A percentile compares a stretch with the other conserved stretches of the same genome.
Evolutionary conservation across 2,888 invertebrate species (phyloP).

Genomic region (Pterostichus niger): DNA sequence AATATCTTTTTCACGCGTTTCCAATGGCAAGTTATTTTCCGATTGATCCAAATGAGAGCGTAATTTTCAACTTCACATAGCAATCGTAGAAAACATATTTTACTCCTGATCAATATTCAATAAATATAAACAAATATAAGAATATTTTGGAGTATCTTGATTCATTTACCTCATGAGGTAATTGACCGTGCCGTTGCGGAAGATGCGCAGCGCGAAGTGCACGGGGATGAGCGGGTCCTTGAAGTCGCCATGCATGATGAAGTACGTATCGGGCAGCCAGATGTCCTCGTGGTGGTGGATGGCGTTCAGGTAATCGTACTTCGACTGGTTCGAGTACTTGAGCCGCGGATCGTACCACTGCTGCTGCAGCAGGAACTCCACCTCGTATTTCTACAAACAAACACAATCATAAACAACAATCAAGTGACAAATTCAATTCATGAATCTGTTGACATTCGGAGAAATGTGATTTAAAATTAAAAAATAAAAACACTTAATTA

Average conservation of each 20-base stretch:
- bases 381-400: constrained; percentile 93
- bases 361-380: constrained; percentile 95
- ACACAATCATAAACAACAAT: constrained; percentile 8
- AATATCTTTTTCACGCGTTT: too few relatives aligned
- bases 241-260: constrained; percentile 98
- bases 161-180: constrained; percentile 90
- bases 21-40: too few relatives aligned
- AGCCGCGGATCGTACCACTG: constrained; percentile 96
- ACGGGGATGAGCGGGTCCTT: constrained; percentile 96
- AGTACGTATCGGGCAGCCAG: constrained; percentile 97
- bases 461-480: too few relatives aligned
- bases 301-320: constrained; percentile 93
- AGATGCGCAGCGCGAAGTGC: constrained; percentile 95
- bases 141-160: too few relatives aligned
- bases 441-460: too few relatives aligned
- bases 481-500: too few relatives aligned
- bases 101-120: too few relatives aligned
- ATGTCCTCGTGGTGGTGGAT: constrained; percentile 95
- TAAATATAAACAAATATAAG: too few relatives aligned
- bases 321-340: constrained; percentile 92
- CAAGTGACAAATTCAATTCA: too few relatives aligned
- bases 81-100: too few relatives aligned
- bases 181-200: constrained; percentile 95
- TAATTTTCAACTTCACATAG: too few relatives aligned
- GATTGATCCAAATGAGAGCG: too few relatives aligned